Evolutionary conservation across 2,888 invertebrate genomes (phyloP), one percentile per base, ranked within the genome.

Genomic region (Pharmacophagus antenor): DNA sequence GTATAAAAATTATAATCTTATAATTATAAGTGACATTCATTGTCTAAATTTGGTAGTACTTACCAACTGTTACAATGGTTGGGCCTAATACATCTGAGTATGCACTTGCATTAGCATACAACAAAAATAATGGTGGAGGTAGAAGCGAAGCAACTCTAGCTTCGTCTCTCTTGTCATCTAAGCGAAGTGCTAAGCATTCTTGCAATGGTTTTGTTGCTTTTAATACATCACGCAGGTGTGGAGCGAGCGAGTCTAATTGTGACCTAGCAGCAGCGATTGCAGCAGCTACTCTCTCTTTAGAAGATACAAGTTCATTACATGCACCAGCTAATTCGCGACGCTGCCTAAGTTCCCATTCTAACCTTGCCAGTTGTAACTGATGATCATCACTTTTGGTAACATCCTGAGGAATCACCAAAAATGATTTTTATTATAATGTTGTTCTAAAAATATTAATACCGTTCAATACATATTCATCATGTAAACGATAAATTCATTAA

Each of bases 321-420:
- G 95, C 92, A 41, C 93, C 92, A 0, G 97, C 93, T 48, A 98
- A 87, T 70, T 95, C 94, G 76, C 97, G 96, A 1, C 99, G 92
- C 78, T 98, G 96, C 18, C 94, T 94, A 54, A 98, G 85, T 81
- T 99, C 99, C 95, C 97, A 98, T 77, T 98, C 97, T 31, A 99
- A 86, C 63, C 97, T 93, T 22, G 97, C 96, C 63, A 98, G 82
- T 73, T 96, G 95, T 63, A 95, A 89, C 71, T 95, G 95, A 85
- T 99, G 98, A 44, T 92, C 92, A 83, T 96, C 93, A 50, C 83
- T 85, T 70, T 92, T 92, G 1, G 95, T 95, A 25, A 92, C 72
- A 60, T 94, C 93, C 95, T 95, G 60, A 58, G 27, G n/a, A 56
- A 21, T 10, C 31, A 27, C 21, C 41, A 51, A 3, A n/a, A 44